Evolutionary conservation across 2,888 invertebrate genomes (phyloP), one percentile per base, ranked within the genome.

Genomic region (Eretmocerus hayati): DNA sequence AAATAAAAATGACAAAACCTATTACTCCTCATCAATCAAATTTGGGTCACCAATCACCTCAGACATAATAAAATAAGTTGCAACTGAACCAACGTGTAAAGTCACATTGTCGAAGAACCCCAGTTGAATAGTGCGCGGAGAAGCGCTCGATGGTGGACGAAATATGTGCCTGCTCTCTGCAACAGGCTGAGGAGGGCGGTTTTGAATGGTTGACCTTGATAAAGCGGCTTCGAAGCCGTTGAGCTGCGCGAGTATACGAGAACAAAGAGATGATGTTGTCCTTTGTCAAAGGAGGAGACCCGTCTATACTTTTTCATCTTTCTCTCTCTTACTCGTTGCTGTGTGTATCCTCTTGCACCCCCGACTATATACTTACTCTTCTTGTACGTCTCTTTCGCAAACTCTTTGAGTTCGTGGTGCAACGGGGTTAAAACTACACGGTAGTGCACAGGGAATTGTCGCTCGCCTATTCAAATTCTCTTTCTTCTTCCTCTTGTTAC

Each of bases 141-240:
- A n/a, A n/a, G n/a, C n/a, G n/a, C n/a, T n/a, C n/a, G n/a, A n/a
- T n/a, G n/a, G n/a, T n/a, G n/a, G n/a, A n/a, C n/a, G n/a, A n/a
- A n/a, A n/a, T n/a, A n/a, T n/a, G n/a, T n/a, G n/a, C n/a, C n/a
- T n/a, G n/a, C n/a, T n/a, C n/a, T 50, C 56, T 57, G 61, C 56
- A 63, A 60, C 62, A 59, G 62, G 60, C 26, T 30, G n/a, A 39
- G 39, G 33, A 36, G 46, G 23, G 30, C 35, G n/a, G n/a, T n/a
- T n/a, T 57, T 64, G 62, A 65, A 65, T 66, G 67, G 69, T 64
- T 70, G 70, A 70, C 70, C 70, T 70, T 70, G 71, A 68, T 67
- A 68, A 69, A 70, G 33, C 33, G 35, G 32, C 48, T 33, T 56
- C 58, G 63, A 64, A 64, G 63, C 66, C 66, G 67, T 67, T 68